phyloP scores from a whole-genome alignment of 2,888 invertebrate genomes.

The Tricholauxania praeusta region DNA sequence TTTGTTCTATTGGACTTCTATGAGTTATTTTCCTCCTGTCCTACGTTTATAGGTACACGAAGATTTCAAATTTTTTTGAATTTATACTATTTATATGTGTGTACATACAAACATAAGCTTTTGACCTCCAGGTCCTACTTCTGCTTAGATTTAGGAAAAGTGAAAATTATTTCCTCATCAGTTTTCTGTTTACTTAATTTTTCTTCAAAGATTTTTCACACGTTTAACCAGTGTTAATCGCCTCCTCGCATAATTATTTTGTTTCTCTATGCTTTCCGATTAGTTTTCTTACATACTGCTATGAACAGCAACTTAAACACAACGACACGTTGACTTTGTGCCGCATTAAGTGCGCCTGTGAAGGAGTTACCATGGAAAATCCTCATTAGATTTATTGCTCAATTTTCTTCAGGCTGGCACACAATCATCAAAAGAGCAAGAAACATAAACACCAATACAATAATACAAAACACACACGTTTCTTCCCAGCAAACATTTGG shows the following conservation, averaged over 20 bases:
- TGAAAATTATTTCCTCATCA: neutral
- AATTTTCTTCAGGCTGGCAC: slow-evolving; percentile 28
- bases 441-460: neutral
- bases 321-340: slow-evolving; percentile 25
- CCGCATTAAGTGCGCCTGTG: slow-evolving; percentile 19
- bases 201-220: neutral
- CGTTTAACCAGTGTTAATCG: slow-evolving; percentile 1
- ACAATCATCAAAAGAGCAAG: slow-evolving; percentile 16
- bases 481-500: neutral
- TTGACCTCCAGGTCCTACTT: neutral
- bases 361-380: slow-evolving; percentile 33
- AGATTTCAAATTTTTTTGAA: too few species aligned
- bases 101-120: slow-evolving; percentile 6
- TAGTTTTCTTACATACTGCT: neutral
- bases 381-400: slow-evolving; percentile 39
- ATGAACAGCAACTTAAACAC: slow-evolving; percentile 29
- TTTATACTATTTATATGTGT: neutral
- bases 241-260: neutral
- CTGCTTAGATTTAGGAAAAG: neutral
- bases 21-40: too few species aligned
- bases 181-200: neutral
- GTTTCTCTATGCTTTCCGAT: slow-evolving; percentile 8
- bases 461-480: neutral
- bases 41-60: too few species aligned
- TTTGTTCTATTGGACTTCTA: too few species aligned